Evolutionary conservation across 2,113 vertebrate genomes (phyloP), one percentile per base, ranked within the genome.

Genomic region (Myanophis thanlyinensis): DNA sequence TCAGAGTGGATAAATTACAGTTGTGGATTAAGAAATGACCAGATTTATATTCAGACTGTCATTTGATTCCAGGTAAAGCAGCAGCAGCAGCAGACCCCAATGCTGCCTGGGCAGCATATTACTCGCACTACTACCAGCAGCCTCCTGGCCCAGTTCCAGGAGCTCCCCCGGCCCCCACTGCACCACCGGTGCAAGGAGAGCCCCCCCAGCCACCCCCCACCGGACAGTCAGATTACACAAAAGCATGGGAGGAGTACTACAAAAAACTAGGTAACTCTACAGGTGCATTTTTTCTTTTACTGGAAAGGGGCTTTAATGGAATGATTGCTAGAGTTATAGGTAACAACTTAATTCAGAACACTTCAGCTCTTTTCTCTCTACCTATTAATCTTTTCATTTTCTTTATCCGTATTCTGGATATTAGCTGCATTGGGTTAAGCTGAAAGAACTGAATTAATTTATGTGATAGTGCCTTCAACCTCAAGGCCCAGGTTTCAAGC

Each of bases 221-320:
- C 0, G 98, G 98, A 12, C 98, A 99, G 95, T 98, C 98, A 0
- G 98, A 99, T 96, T 99, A 99, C 96, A 99, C 98, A 2, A 99
- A 99, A 96, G 98, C 98, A 44, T 99, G 98, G 98, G 98, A 99
- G 93, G 98, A 99, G 94, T 99, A 99, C 93, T 99, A 99, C 94
- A 99, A 99, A 88, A 99, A 99, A 95, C 98, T 99, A 92, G 98
- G 98, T 98, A 97, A 97, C 12, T 27, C 6, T 48, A 20, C 3
- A 23, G 40, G 5, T 40, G 10, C n/a, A 67, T 48, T 6, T 22
- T 84, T 23, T n/a, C 1, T 46, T 49, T 89, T 27, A 22, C 30
- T 40, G 53, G 44, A 18, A 44, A n/a, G 48, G 25, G 4, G 20
- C 8, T 5, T 46, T 30, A n/a, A 46, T 2, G 48, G 35, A 1